A percentile compares a stretch with the other conserved stretches of the same genome.
These are phyloP conservation scores for Enteromius unitaeniatus DNA, from an alignment of 2,797 vertebrate genomes.

Conservation along the genomic window DNA sequence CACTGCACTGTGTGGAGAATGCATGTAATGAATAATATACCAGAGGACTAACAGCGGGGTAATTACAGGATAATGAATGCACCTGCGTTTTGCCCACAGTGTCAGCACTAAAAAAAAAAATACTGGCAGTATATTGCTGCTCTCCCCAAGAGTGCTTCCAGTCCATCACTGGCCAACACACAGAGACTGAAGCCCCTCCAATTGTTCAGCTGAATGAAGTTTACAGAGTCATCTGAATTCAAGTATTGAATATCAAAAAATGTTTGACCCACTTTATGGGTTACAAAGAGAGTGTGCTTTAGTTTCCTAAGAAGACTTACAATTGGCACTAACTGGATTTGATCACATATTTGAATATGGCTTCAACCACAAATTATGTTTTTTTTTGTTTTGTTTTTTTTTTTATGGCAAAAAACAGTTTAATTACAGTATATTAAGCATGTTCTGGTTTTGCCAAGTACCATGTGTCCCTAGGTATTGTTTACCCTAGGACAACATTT, in stretches of 20 bases:
- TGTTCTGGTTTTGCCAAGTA: too few relatives aligned
- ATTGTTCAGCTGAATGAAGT: conserved; percentile 46
- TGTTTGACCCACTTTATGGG: conserved; percentile 18
- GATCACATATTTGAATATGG: background rate
- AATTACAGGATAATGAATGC: conserved; percentile 84
- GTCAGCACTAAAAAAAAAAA: conserved; percentile 64
- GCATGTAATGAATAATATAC: conserved; percentile 79
- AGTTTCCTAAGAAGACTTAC: conserved; percentile 27
- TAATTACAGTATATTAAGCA: background rate
- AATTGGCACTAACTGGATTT: background rate
- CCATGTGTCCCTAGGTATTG: too few relatives aligned
- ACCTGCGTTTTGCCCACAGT: conserved; percentile 78
- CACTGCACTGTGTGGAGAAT: conserved; percentile 69
- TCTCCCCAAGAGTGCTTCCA: conserved; percentile 62
- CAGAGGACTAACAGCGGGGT: conserved; percentile 78
- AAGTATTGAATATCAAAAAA: conserved; percentile 62
- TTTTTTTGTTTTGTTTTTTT: too few relatives aligned
- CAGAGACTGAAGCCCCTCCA: conserved; percentile 25
- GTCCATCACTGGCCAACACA: background rate
- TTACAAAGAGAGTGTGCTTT: conserved; percentile 40
- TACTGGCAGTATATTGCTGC: conserved; percentile 61
- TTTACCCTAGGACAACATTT: too few relatives aligned
- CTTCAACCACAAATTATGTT: background rate
- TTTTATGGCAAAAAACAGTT: background rate
- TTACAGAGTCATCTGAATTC: conserved; percentile 48